A percentile compares a stretch with the other conserved stretches of the same genome.
Evolutionary conservation across 2,113 vertebrate species (phyloP).

Genomic region (Dicrurus megarhynchus): DNA sequence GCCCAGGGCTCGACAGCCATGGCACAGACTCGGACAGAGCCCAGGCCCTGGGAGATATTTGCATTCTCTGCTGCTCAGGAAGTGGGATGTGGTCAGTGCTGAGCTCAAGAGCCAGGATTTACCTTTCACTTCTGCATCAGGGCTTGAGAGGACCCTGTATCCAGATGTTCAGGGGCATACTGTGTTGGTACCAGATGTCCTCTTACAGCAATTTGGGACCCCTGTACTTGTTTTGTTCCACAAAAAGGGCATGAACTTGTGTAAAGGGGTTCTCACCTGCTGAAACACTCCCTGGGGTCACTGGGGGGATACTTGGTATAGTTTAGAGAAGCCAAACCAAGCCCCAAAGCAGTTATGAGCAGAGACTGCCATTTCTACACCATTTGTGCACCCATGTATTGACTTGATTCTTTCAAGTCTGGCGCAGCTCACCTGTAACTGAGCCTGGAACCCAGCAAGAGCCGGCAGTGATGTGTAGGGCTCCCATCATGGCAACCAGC

Average conservation of each 20-base stretch:
- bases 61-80: not conserved
- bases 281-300: not conserved
- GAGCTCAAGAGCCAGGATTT: not conserved
- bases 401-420: not conserved
- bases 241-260: not conserved
- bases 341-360: not conserved
- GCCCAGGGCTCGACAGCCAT: accelerated
- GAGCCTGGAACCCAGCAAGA: not conserved
- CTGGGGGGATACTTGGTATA: not conserved
- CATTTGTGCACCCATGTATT: not conserved
- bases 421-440: accelerated
- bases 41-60: not conserved
- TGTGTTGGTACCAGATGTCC: not conserved
- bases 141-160: not conserved
- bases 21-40: not conserved
- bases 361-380: not conserved
- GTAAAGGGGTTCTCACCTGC: not conserved
- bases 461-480: not conserved
- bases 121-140: not conserved
- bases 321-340: not conserved
- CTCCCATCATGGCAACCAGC: not conserved
- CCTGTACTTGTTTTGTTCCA: not conserved
- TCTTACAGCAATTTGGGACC: not conserved
- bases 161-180: not conserved
- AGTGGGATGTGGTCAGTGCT: not conserved